phyloP scores from a whole-genome alignment of 1,140 invertebrate genomes.

The Drosophila jambulina region DNA sequence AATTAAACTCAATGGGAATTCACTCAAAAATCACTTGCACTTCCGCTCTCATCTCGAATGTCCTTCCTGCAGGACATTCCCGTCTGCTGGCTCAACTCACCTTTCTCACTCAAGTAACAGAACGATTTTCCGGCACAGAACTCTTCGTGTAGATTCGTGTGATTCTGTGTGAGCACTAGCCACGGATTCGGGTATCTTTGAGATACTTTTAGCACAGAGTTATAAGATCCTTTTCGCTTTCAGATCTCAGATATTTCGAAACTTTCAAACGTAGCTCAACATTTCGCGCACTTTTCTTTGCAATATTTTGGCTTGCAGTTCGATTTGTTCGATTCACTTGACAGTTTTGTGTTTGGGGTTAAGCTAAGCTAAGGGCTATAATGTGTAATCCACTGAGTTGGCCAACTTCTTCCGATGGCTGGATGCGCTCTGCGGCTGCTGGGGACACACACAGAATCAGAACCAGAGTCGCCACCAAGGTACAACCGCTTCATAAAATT shows the following conservation, averaged over 20 bases:
- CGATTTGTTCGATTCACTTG: constrained; percentile 36
- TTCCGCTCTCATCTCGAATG: constrained; percentile 12
- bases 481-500: constrained; percentile 85
- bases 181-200: constrained; percentile 42
- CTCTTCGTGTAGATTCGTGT: constrained; percentile 11
- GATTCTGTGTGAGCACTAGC: constrained; percentile 51
- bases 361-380: constrained; percentile 1
- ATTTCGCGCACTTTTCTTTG: constrained; percentile 68
- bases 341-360: constrained; percentile 39
- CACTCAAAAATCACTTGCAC: constrained; percentile 8
- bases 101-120: constrained; percentile 71
- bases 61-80: constrained; percentile 38
- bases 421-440: constrained; percentile 15
- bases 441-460: constrained; percentile 20
- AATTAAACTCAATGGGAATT: neutral
- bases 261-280: constrained; percentile 50
- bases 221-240: constrained; percentile 56
- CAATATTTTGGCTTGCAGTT: constrained; percentile 19
- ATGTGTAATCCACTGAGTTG: constrained; percentile 63
- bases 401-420: constrained; percentile 23
- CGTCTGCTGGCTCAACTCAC: constrained; percentile 54
- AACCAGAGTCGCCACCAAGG: constrained; percentile 67
- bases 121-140: constrained; percentile 49
- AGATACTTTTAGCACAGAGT: constrained; percentile 60
- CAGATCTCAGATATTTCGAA: neutral